phyloP scores from a whole-genome alignment of 1,140 invertebrate genomes.

The Homalodisca vitripennis region DNA sequence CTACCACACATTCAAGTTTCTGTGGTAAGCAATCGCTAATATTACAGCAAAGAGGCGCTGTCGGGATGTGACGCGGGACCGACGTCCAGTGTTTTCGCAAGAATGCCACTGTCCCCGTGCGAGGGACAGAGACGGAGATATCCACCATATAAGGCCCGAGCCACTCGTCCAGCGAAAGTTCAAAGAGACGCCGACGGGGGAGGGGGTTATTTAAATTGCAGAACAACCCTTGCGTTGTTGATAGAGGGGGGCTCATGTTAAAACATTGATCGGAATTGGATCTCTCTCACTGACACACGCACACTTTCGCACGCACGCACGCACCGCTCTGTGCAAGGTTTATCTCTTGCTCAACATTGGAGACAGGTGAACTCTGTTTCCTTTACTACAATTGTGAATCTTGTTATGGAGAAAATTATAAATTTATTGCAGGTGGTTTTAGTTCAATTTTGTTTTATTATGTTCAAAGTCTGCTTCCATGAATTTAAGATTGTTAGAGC shows the following conservation, averaged over 20 bases:
- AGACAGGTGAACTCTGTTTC: no score
- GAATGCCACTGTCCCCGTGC: conserved; percentile 6
- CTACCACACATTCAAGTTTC: no score
- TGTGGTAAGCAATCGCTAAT: no score
- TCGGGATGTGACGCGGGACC: background rate
- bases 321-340: background rate
- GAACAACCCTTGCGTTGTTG: conserved; percentile 35
- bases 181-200: conserved; percentile 35
- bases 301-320: conserved; percentile 13
- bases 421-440: no score
- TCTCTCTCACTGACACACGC: conserved; percentile 36
- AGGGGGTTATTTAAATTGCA: conserved; percentile 42
- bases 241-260: conserved; percentile 40
- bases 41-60: no score
- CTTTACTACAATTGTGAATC: no score
- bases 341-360: background rate
- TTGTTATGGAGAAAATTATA: no score
- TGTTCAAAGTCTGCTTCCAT: no score
- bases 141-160: conserved; percentile 30
- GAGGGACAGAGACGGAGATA: conserved; percentile 9
- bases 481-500: no score
- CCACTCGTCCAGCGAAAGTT: conserved; percentile 32
- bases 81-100: conserved; percentile 6
- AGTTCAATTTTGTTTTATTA: no score
- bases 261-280: conserved; percentile 44